Percentiles rank a stretch among this genome's conserved stretches.
phyloP scores from a whole-genome alignment of 1,140 invertebrate genomes.

The Daktulosphaira vitifoliae region DNA sequence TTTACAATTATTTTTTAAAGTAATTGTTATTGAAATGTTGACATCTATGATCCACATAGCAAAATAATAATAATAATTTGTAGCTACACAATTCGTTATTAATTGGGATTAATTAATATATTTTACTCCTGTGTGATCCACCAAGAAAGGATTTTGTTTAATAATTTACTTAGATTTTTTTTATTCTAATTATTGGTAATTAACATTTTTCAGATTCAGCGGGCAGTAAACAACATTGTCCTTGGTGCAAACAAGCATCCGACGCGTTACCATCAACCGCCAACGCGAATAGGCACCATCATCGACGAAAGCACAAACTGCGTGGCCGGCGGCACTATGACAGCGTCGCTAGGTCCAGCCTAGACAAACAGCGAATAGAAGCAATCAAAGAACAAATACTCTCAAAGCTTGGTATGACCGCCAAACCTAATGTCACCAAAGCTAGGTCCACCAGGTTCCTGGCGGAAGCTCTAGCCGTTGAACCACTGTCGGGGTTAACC shows the following conservation, averaged over 20 bases:
- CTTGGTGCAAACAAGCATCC: constrained; percentile 4
- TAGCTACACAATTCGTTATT: too few species aligned
- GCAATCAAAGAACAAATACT: constrained; percentile 69
- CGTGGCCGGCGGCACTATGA: constrained; percentile 16
- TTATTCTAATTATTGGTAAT: too few species aligned
- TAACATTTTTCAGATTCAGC: neutral
- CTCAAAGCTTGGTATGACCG: constrained; percentile 58
- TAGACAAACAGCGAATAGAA: constrained; percentile 57
- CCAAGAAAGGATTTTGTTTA: too few species aligned
- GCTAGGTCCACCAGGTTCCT: constrained; percentile 55
- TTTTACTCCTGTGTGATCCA: too few species aligned
- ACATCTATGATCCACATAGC: too few species aligned
- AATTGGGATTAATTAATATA: too few species aligned
- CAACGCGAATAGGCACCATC: constrained; percentile 31
- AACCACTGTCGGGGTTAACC: constrained; percentile 44
- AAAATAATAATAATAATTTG: too few species aligned
- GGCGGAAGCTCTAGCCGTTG: constrained; percentile 58
- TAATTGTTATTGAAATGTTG: too few species aligned
- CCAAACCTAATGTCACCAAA: constrained; percentile 60
- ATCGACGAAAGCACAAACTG: constrained; percentile 10
- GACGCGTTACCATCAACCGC: neutral
- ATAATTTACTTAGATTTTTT: too few species aligned
- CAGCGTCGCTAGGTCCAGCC: constrained; percentile 42
- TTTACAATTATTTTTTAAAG: too few species aligned
- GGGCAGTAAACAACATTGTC: neutral